Evolutionary conservation across 2,888 invertebrate genomes (phyloP).

Genomic region (Agrotis ipsilon): DNA sequence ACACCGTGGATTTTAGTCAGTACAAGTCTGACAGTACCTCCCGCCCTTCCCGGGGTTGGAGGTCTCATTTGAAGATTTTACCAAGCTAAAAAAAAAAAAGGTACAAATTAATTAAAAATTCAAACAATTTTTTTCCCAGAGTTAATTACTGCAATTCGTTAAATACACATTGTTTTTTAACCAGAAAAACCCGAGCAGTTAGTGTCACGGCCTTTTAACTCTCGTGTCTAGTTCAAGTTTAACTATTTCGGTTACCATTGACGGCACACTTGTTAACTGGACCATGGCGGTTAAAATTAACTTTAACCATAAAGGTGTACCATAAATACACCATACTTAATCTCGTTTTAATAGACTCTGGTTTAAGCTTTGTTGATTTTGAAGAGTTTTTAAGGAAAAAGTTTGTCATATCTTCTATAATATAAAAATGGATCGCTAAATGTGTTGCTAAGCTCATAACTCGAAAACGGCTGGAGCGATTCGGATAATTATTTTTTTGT

Average conservation of each 20-base stretch:
- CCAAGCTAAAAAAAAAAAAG: no score
- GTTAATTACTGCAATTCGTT: slow-evolving; percentile 7
- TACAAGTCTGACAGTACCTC: no score
- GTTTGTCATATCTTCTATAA: no score
- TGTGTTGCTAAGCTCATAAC: no score
- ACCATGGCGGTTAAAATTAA: slow-evolving; percentile 69
- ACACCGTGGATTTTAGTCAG: no score
- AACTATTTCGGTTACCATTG: slow-evolving; percentile 76
- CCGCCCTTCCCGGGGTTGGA: no score
- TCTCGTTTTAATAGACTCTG: slow-evolving; percentile 43
- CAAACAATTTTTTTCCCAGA: neutral
- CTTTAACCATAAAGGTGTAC: slow-evolving; percentile 50
- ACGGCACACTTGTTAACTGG: slow-evolving; percentile 75
- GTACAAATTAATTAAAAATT: no score
- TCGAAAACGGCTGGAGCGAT: no score
- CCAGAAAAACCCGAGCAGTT: slow-evolving; percentile 53
- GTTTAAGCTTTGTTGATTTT: slow-evolving; percentile 37
- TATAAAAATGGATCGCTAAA: no score
- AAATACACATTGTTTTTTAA: slow-evolving; percentile 38
- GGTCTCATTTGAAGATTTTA: no score
- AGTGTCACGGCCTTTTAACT: slow-evolving; percentile 55
- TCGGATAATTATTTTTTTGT: no score
- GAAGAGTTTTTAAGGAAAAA: neutral
- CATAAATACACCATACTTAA: slow-evolving; percentile 46
- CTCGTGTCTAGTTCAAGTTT: slow-evolving; percentile 71